phyloP scores from a whole-genome alignment of 1,140 invertebrate genomes.

The Mamestra configurata region DNA sequence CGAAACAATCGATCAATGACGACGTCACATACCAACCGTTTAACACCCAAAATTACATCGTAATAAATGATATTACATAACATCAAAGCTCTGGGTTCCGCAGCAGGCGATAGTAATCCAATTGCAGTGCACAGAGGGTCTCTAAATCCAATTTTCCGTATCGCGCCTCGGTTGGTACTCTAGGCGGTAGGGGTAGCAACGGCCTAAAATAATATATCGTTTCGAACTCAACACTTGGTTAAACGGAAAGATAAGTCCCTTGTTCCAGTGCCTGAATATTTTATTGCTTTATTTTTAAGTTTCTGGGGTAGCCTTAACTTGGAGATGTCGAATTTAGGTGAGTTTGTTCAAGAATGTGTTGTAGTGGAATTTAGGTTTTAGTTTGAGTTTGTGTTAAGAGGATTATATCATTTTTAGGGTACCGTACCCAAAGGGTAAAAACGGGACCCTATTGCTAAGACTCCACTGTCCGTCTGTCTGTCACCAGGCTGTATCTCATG shows the following conservation, averaged over 20 bases:
- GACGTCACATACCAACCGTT: background rate
- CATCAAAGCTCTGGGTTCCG: conserved; percentile 28
- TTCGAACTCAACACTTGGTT: conserved; percentile 33
- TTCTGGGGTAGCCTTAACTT: background rate
- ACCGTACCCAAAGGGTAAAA: too few relatives aligned
- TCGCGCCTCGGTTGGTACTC: conserved; percentile 23
- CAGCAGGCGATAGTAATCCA: conserved; percentile 40
- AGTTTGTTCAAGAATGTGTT: background rate
- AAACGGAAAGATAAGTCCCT: conserved; percentile 30
- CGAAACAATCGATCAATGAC: background rate
- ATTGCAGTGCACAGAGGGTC: conserved; percentile 45
- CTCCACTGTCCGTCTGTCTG: too few relatives aligned
- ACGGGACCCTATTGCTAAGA: too few relatives aligned
- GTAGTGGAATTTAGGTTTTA: too few relatives aligned
- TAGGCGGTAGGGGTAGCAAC: conserved; percentile 8
- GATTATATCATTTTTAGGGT: too few relatives aligned
- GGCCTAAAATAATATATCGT: conserved; percentile 40
- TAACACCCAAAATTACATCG: background rate
- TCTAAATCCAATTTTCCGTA: conserved; percentile 48
- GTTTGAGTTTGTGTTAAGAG: too few relatives aligned
- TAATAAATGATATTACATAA: conserved; percentile 1
- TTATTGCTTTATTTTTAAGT: conserved; percentile 25
- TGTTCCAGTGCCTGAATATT: conserved; percentile 5
- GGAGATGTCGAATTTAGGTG: background rate
- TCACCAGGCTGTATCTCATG: too few relatives aligned